phyloP scores from a whole-genome alignment of 2,113 vertebrate genomes.

The Stomatorhinus ivindoensis region DNA sequence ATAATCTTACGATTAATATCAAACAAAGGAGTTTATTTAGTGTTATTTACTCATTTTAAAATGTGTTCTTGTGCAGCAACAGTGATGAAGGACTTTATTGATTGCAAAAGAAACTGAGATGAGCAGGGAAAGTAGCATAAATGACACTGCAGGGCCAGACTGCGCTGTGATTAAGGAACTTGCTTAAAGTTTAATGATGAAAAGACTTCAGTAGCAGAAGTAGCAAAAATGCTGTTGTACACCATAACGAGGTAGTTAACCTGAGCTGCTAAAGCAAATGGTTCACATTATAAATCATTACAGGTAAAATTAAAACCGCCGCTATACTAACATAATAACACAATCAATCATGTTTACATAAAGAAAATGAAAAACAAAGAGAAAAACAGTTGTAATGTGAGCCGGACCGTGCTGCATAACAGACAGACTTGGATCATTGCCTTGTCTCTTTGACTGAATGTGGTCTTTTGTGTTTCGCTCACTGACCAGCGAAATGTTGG shows the following conservation, averaged over 20 bases:
- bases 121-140: background rate
- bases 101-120: no score
- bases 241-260: background rate
- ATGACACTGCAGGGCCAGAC: background rate
- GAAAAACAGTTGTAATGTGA: background rate
- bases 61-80: background rate
- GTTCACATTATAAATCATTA: background rate
- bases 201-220: background rate
- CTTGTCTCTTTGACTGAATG: background rate
- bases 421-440: background rate
- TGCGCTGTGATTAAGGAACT: background rate
- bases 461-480: background rate
- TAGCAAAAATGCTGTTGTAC: background rate
- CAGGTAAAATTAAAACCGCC: background rate
- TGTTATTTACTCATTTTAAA: background rate
- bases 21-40: background rate
- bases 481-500: background rate
- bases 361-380: background rate
- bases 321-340: background rate
- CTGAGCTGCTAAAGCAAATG: background rate
- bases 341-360: background rate
- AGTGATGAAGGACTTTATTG: background rate
- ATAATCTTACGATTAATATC: background rate
- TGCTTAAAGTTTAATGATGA: constrained; percentile 3
- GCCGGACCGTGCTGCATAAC: background rate